Conservation (phyloP, 92 coral and sea anemone genomes). For the Bergia sp. region DNA sequence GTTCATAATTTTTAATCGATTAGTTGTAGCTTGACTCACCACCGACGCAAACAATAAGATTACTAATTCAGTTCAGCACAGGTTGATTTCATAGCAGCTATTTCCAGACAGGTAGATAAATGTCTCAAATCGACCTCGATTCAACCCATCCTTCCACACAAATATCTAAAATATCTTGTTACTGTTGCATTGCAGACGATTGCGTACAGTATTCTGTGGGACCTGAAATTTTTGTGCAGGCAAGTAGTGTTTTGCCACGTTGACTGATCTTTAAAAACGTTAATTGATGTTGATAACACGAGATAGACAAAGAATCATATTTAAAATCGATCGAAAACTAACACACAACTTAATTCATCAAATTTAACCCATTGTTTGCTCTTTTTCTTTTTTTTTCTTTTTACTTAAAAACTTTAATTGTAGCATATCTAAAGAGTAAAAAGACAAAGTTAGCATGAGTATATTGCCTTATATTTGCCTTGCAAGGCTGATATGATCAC, state of each 20-base stretch:
- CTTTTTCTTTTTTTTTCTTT: background rate
- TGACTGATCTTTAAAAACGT: background rate
- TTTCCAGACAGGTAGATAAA: background rate
- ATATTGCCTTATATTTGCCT: too few relatives aligned
- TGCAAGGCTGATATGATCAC: too few relatives aligned
- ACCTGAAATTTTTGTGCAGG: slow-evolving; percentile 93
- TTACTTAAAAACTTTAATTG: too few relatives aligned
- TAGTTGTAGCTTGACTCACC: background rate
- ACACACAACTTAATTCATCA: background rate
- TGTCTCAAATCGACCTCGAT: background rate
- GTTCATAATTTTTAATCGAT: background rate
- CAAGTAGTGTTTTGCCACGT: slow-evolving; percentile 41
- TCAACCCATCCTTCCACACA: background rate
- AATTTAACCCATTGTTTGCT: background rate
- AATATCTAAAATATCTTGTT: slow-evolving; percentile 26
- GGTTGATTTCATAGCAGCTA: slow-evolving; percentile 1
- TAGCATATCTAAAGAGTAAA: too few relatives aligned
- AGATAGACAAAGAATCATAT: background rate
- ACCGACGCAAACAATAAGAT: slow-evolving; percentile 15
- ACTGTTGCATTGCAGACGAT: slow-evolving; percentile 71
- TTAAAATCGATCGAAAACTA: background rate
- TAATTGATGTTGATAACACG: background rate
- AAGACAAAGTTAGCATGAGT: too few relatives aligned
- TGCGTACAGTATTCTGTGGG: slow-evolving; percentile 98
- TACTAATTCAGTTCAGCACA: slow-evolving; percentile 1